Evolutionary conservation across 1,140 invertebrate genomes (phyloP).

Genomic region (Heterodera schachtii): DNA sequence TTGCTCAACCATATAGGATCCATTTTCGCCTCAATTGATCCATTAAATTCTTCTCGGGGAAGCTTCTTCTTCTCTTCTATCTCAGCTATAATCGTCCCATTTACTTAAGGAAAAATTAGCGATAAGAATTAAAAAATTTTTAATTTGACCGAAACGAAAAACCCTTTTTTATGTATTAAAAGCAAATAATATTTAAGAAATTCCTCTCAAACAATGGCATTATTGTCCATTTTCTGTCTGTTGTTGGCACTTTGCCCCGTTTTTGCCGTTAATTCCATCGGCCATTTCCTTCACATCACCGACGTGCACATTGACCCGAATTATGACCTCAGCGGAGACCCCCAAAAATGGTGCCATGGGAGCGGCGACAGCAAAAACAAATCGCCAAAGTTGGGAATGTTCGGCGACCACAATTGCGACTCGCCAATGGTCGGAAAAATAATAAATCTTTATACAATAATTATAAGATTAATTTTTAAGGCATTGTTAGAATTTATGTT

Average conservation of each 20-base stretch:
- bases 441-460: not conserved
- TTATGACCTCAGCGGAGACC: slow-evolving; percentile 43
- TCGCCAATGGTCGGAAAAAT: slow-evolving; percentile 34
- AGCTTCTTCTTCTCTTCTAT: too few relatives aligned
- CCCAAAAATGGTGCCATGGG: slow-evolving; percentile 44
- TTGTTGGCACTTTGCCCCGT: not conserved
- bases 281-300: slow-evolving; percentile 48
- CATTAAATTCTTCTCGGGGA: not conserved
- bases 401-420: slow-evolving; percentile 58
- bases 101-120: not conserved
- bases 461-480: slow-evolving; percentile 35
- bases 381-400: slow-evolving; percentile 39
- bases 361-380: not conserved
- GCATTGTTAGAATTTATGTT: slow-evolving; percentile 44
- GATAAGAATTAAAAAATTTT: not conserved
- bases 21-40: too few relatives aligned
- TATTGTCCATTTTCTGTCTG: not conserved
- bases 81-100: not conserved
- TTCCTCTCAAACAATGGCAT: not conserved
- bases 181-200: too few relatives aligned
- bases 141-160: not conserved
- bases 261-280: not conserved
- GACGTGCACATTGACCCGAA: slow-evolving; percentile 56
- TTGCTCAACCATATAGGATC: too few relatives aligned
- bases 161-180: too few relatives aligned